Conservation (phyloP, 2,797 vertebrate species). For the Okamejei kenojei region DNA sequence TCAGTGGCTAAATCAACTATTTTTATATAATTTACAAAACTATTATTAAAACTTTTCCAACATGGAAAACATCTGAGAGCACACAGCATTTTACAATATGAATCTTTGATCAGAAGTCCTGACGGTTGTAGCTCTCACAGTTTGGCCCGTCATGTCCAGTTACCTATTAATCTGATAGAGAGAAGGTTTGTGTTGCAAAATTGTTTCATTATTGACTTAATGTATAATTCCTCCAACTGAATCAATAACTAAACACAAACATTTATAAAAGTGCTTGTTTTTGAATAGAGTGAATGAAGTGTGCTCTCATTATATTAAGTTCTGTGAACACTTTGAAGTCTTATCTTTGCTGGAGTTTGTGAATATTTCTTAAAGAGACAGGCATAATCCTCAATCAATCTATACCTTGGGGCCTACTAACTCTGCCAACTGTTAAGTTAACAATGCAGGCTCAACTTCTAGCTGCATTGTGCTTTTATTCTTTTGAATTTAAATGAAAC, state of each 20-base stretch:
- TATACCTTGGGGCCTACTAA: not conserved
- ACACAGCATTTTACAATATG: not conserved
- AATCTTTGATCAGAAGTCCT: not conserved
- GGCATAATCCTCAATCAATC: conserved; percentile 43
- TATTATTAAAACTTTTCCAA: not conserved
- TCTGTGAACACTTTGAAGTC: conserved; percentile 75
- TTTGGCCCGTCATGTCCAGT: conserved; percentile 50
- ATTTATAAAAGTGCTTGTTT: conserved; percentile 74
- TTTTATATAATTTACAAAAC: not conserved
- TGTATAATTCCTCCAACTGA: conserved; percentile 60
- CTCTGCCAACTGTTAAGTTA: not conserved
- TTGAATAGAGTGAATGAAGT: conserved; percentile 51
- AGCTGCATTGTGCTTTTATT: conserved; percentile 1
- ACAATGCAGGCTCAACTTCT: not conserved
- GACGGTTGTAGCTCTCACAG: not conserved
- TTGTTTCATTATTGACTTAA: conserved; percentile 46
- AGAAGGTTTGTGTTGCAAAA: conserved; percentile 42
- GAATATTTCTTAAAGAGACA: conserved; percentile 45
- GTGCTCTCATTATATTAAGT: conserved; percentile 71
- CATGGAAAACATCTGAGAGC: not conserved
- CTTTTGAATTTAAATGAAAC: conserved; percentile 16
- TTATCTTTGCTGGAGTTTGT: conserved; percentile 66
- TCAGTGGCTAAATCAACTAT: not conserved
- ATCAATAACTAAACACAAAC: conserved; percentile 73
- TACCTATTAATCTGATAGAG: conserved; percentile 62